Evolutionary conservation across 1,140 invertebrate species (phyloP).

Genomic region (Manduca sexta): DNA sequence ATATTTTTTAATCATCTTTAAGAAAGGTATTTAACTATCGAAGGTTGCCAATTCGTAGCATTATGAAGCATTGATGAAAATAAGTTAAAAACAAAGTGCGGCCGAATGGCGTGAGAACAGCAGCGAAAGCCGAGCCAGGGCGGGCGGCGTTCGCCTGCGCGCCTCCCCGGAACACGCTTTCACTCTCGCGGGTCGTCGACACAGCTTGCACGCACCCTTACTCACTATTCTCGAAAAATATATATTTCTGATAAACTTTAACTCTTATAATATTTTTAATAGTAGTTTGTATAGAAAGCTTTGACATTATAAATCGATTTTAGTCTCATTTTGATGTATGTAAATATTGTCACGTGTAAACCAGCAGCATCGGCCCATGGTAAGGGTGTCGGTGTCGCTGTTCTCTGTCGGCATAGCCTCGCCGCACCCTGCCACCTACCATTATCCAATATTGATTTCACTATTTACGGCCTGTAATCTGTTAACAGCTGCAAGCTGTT

Average conservation of each 20-base stretch:
- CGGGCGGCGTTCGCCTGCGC: slow-evolving; percentile 43
- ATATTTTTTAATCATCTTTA: too few relatives aligned
- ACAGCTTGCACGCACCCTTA: slow-evolving; percentile 59
- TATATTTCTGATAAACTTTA: neutral
- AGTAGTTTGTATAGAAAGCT: too few relatives aligned
- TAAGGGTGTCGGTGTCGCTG: slow-evolving; percentile 40
- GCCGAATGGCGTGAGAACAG: slow-evolving; percentile 53
- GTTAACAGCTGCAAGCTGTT: slow-evolving; percentile 44
- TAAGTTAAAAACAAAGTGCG: slow-evolving; percentile 43
- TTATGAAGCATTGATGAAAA: slow-evolving; percentile 32
- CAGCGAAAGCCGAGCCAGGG: slow-evolving; percentile 64
- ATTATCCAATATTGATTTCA: slow-evolving; percentile 68
- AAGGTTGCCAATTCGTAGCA: neutral
- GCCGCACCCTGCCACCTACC: slow-evolving; percentile 45
- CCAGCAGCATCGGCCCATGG: slow-evolving; percentile 13
- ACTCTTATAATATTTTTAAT: too few relatives aligned
- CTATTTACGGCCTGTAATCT: slow-evolving; percentile 61
- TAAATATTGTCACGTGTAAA: too few relatives aligned
- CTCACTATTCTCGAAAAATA: slow-evolving; percentile 36
- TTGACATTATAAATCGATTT: too few relatives aligned
- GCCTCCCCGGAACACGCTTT: slow-evolving; percentile 68
- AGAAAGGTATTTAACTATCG: too few relatives aligned
- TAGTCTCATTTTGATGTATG: too few relatives aligned
- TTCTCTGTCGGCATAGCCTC: slow-evolving; percentile 26
- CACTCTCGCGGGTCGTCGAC: slow-evolving; percentile 70